phyloP scores from a whole-genome alignment of 2,888 invertebrate species.

The Epinotia bilunana region DNA sequence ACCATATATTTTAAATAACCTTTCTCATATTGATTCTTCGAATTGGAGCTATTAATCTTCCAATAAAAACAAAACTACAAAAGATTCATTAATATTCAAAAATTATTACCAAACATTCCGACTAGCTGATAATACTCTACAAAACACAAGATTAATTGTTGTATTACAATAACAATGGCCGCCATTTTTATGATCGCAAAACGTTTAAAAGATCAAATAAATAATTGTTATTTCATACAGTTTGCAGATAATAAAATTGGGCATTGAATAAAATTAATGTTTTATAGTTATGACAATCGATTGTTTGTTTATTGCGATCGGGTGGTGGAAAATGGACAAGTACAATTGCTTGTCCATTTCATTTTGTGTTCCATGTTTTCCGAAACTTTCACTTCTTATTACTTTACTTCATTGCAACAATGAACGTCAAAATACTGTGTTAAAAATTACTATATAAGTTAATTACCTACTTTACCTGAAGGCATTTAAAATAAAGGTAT shows the following conservation, averaged over 20 bases:
- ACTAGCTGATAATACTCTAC: constrained; percentile 56
- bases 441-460: no score
- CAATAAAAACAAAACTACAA: constrained; percentile 25
- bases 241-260: constrained; percentile 81
- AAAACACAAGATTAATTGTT: constrained; percentile 76
- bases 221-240: constrained; percentile 67
- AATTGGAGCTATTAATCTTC: neutral
- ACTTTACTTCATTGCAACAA: no score
- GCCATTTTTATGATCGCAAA: constrained; percentile 48
- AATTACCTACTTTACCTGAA: no score
- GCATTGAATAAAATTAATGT: constrained; percentile 79
- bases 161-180: constrained; percentile 70
- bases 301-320: constrained; percentile 51
- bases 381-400: no score
- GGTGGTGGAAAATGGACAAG: neutral
- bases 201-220: constrained; percentile 57
- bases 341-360: no score
- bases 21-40: no score
- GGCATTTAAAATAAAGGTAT: no score
- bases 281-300: constrained; percentile 53
- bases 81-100: constrained; percentile 44
- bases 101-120: constrained; percentile 45
- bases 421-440: no score
- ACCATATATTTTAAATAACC: no score
- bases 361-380: no score